Conservation (phyloP, 2,888 invertebrate genomes). For the Monochamus alternatus region DNA sequence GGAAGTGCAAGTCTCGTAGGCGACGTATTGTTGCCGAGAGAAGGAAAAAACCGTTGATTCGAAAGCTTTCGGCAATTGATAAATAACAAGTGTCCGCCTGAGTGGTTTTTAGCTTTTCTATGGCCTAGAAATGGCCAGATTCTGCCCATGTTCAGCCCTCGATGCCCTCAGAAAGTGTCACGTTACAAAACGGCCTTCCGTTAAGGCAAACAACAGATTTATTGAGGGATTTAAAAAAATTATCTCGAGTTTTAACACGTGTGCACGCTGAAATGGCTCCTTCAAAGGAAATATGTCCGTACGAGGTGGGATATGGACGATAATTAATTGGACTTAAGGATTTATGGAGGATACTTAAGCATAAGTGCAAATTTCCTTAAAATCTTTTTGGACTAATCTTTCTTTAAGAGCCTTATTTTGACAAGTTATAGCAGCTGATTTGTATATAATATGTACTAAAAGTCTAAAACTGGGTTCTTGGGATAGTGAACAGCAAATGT, state of each 20-base stretch:
- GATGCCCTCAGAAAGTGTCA: slow-evolving; percentile 58
- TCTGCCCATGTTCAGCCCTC: slow-evolving; percentile 47
- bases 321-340: slow-evolving; percentile 27
- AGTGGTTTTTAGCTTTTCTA: slow-evolving; percentile 58
- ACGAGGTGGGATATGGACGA: background rate
- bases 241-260: slow-evolving; percentile 43
- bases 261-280: slow-evolving; percentile 25
- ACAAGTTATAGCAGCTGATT: background rate
- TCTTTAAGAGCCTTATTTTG: background rate
- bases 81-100: slow-evolving; percentile 56
- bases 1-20: slow-evolving; percentile 53
- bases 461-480: no score
- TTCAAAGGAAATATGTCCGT: background rate
- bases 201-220: slow-evolving; percentile 48
- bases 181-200: slow-evolving; percentile 56
- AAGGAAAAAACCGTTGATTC: slow-evolving; percentile 40
- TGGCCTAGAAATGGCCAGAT: slow-evolving; percentile 58
- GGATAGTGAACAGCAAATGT: no score
- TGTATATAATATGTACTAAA: background rate
- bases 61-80: slow-evolving; percentile 49
- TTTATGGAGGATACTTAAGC: background rate
- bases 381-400: slow-evolving; percentile 3
- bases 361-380: slow-evolving; percentile 19
- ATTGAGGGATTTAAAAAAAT: slow-evolving; percentile 49
- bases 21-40: slow-evolving; percentile 44